Evolutionary conservation across 2,888 invertebrate genomes (phyloP), one percentile per base, ranked within the genome.

Genomic region (Phengaris alcon): DNA sequence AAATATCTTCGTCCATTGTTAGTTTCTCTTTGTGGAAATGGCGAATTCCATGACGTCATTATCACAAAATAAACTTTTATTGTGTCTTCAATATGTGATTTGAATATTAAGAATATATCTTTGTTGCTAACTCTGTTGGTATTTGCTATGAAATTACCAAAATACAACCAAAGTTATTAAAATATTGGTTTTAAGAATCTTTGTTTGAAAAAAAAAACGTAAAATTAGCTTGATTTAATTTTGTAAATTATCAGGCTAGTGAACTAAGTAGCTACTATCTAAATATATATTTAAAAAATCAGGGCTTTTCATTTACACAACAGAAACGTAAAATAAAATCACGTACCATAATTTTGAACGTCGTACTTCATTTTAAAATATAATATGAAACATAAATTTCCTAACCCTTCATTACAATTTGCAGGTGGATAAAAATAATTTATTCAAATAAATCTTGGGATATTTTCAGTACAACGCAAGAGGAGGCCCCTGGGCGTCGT

Each of bases 381-480:
- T 59, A 57, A 72, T 59, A 75, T 22, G 54, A 72, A 84, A 82
- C 82, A 90, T 91, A 90, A 90, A 90, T 90, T 84, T 81, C 83
- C 80, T 83, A 87, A 91, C 93, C 93, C 93, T 92, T 92, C 91
- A 88, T 83, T 90, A 4, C 35, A 35, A 3, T 35, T 35, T 35
- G 88, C 91, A 93, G 91, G 91, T 91, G 86, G 88, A 83, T 87
- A 83, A 86, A 89, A 88, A 90, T 93, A 90, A 93, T 93, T 92
- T 93, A 93, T 93, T 92, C 90, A 89, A 87, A 93, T 93, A 93
- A 93, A 93, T 93, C 92, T 90, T 82, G 80, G 78, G 84, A 86
- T 84, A 88, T 88, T 89, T 89, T 88, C 87, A 84, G 84, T 85
- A 84, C 83, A 81, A 81, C 81, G 80, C 79, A 84, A 80, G 85